Percentiles rank a stretch among this genome's conserved stretches.
Evolutionary conservation across 2,797 vertebrate genomes (phyloP).

Genomic region (Lagodon rhomboides): DNA sequence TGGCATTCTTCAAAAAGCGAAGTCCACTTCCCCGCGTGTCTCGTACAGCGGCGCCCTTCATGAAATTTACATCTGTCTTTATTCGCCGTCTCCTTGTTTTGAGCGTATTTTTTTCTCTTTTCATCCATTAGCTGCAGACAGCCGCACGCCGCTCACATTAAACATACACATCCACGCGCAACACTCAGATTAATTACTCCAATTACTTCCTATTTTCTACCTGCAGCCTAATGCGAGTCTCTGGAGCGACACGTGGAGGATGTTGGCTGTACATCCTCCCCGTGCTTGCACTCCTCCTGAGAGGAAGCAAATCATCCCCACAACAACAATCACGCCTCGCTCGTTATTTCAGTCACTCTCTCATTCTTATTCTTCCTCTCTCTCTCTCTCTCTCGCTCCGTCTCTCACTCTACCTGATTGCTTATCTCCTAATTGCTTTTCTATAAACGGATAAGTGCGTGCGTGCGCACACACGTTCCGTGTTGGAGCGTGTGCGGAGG

Average conservation of each 20-base stretch:
- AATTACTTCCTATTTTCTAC: slow-evolving; percentile 47
- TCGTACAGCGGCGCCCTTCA: slow-evolving; percentile 16
- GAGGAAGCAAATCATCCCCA: slow-evolving; percentile 53
- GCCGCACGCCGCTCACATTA: slow-evolving; percentile 17
- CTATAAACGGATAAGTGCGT: slow-evolving; percentile 64
- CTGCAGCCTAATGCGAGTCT: slow-evolving; percentile 27
- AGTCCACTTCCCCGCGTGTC: background rate
- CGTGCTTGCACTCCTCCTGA: slow-evolving; percentile 35
- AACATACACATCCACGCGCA: background rate
- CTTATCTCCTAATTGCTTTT: slow-evolving; percentile 75
- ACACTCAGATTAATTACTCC: slow-evolving; percentile 23
- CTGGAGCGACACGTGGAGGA: slow-evolving; percentile 39
- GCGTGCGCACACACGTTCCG: background rate
- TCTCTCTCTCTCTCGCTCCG: background rate
- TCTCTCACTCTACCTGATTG: slow-evolving; percentile 55
- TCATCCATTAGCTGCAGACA: slow-evolving; percentile 31
- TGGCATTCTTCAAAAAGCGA: slow-evolving; percentile 34
- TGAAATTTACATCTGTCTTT: slow-evolving; percentile 46
- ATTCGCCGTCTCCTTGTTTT: slow-evolving; percentile 38
- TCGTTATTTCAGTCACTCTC: slow-evolving; percentile 28
- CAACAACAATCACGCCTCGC: slow-evolving; percentile 48
- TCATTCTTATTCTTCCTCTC: slow-evolving; percentile 2
- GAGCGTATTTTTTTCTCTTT: slow-evolving; percentile 21
- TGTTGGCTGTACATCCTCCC: slow-evolving; percentile 43
- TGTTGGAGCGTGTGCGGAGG: slow-evolving; percentile 24